Evolutionary conservation across 2,888 invertebrate genomes (phyloP).

Genomic region (Salpingus planirostris): DNA sequence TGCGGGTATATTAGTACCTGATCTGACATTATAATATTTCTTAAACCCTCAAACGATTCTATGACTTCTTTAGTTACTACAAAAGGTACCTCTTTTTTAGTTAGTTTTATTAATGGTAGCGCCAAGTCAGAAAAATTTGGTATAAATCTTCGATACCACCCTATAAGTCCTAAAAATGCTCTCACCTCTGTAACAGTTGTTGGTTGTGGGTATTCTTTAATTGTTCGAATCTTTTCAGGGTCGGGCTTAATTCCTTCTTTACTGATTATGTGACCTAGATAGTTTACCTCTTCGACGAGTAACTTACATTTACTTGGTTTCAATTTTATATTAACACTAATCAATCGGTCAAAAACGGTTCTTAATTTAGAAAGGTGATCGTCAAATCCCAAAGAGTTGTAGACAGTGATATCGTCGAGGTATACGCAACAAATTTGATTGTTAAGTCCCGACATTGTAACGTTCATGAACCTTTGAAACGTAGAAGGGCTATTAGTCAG

Average conservation of each 20-base stretch:
- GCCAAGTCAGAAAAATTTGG: neutral
- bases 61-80: neutral
- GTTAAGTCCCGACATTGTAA: slow-evolving; percentile 16
- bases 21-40: neutral
- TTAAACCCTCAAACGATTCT: neutral
- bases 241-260: neutral
- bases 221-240: neutral
- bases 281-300: slow-evolving; percentile 11
- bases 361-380: slow-evolving; percentile 4
- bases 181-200: slow-evolving; percentile 1
- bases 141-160: slow-evolving; percentile 3
- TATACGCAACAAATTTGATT: slow-evolving; percentile 18
- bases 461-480: slow-evolving; percentile 21
- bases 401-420: slow-evolving; percentile 3
- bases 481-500: slow-evolving; percentile 20
- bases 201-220: neutral
- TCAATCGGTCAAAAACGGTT: slow-evolving; percentile 12
- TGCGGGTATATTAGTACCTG: neutral
- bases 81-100: neutral
- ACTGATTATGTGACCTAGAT: slow-evolving; percentile 12
- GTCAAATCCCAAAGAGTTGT: slow-evolving; percentile 1
- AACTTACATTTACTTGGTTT: slow-evolving; percentile 17
- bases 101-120: neutral
- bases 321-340: slow-evolving; percentile 16
- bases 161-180: neutral